phyloP scores from a whole-genome alignment of 1,140 invertebrate species.

The Leguminivora glycinivorella region DNA sequence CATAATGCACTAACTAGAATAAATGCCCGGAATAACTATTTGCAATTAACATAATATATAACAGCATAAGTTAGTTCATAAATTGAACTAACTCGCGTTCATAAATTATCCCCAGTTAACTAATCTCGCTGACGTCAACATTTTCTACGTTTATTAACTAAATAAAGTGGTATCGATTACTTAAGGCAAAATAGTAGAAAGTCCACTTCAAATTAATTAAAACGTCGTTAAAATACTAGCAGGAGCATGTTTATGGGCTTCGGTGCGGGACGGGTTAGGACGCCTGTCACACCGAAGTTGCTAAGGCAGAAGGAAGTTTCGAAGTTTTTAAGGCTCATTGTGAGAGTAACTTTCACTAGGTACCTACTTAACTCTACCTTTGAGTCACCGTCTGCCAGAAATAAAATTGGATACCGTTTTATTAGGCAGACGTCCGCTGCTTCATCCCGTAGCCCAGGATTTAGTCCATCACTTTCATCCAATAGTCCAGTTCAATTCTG shows the following conservation, averaged over 20 bases:
- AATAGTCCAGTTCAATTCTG: too few relatives aligned
- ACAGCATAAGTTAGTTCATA: not conserved
- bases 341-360: too few relatives aligned
- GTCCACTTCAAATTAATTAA: constrained; percentile 51
- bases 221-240: constrained; percentile 41
- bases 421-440: too few relatives aligned
- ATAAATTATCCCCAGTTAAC: not conserved
- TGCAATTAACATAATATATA: not conserved
- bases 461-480: too few relatives aligned
- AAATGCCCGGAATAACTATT: not conserved
- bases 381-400: too few relatives aligned
- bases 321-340: too few relatives aligned
- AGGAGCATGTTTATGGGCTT: constrained; percentile 20
- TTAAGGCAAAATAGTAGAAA: constrained; percentile 40
- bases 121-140: constrained; percentile 8
- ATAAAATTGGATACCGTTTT: too few relatives aligned
- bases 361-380: too few relatives aligned
- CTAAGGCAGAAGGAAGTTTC: too few relatives aligned
- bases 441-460: too few relatives aligned
- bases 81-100: not conserved
- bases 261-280: not conserved
- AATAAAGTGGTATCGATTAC: constrained; percentile 8
- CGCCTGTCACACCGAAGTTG: not conserved
- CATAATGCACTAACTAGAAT: not conserved
- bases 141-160: constrained; percentile 7